Conservation (phyloP, 2,797 vertebrate genomes). For the Cryptoprocta ferox region DNA sequence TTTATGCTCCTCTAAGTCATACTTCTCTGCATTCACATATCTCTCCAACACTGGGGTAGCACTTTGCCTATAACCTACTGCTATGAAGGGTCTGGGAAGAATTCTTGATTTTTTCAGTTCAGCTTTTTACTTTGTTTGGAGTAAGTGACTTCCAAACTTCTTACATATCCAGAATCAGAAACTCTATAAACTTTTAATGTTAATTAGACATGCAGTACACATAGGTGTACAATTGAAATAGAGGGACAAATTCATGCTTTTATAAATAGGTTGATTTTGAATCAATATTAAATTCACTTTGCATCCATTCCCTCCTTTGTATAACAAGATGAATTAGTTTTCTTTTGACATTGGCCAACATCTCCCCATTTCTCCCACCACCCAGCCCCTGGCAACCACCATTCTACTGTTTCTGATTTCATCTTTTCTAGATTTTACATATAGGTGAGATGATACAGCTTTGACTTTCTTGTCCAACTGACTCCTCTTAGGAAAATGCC, state of each 20-base stretch:
- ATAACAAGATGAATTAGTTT: neutral
- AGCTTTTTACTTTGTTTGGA: neutral
- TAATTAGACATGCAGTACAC: neutral
- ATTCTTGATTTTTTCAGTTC: neutral
- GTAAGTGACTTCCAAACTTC: neutral
- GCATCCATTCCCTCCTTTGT: neutral
- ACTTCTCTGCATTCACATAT: neutral
- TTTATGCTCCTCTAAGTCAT: neutral
- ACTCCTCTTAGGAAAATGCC: neutral
- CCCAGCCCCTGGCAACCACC: neutral
- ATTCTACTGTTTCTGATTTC: neutral
- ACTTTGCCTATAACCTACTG: neutral
- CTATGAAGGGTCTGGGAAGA: neutral
- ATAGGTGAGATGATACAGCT: neutral
- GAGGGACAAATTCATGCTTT: neutral
- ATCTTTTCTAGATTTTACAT: neutral
- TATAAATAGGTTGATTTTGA: neutral
- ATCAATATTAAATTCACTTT: neutral
- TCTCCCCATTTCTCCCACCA: neutral
- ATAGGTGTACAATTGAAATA: neutral
- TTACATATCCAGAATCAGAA: neutral
- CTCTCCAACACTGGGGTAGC: neutral
- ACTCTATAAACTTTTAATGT: neutral
- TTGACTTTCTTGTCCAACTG: neutral
- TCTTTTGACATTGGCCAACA: neutral